These are phyloP conservation scores for Porites evermanni DNA, from an alignment of 92 coral and sea anemone species.

Conservation along the genomic window DNA sequence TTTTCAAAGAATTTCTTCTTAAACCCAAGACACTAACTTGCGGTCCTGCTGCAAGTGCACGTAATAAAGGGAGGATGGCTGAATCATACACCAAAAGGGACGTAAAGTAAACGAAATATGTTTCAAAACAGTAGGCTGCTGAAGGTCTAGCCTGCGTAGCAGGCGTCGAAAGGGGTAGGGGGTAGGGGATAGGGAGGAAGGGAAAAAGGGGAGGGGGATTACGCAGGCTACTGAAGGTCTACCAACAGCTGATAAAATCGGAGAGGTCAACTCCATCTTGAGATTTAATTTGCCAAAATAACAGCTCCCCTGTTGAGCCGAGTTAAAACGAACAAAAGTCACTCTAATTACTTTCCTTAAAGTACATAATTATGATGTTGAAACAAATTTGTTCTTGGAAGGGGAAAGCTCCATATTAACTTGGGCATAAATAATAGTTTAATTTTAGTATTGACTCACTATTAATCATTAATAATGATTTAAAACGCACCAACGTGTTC, in stretches of 20 bases:
- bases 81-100: too few relatives aligned
- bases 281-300: slow-evolving; percentile 11
- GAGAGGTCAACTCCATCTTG: slow-evolving; percentile 16
- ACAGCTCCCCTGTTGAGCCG: slow-evolving; percentile 4
- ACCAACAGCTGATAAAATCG: background rate
- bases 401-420: background rate
- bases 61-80: too few relatives aligned
- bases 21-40: too few relatives aligned
- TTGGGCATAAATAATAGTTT: background rate
- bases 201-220: too few relatives aligned
- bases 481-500: background rate
- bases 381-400: background rate
- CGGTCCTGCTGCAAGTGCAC: too few relatives aligned
- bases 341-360: background rate
- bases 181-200: too few relatives aligned
- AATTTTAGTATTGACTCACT: background rate
- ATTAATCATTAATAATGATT: background rate
- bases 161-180: too few relatives aligned
- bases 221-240: background rate
- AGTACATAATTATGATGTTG: background rate
- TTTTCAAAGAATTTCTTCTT: too few relatives aligned
- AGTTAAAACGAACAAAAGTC: slow-evolving; percentile 2
- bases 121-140: too few relatives aligned
- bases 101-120: too few relatives aligned
- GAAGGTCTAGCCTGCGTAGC: too few relatives aligned